phyloP scores from a whole-genome alignment of 2,113 vertebrate genomes.

The Tapirus terrestris region DNA sequence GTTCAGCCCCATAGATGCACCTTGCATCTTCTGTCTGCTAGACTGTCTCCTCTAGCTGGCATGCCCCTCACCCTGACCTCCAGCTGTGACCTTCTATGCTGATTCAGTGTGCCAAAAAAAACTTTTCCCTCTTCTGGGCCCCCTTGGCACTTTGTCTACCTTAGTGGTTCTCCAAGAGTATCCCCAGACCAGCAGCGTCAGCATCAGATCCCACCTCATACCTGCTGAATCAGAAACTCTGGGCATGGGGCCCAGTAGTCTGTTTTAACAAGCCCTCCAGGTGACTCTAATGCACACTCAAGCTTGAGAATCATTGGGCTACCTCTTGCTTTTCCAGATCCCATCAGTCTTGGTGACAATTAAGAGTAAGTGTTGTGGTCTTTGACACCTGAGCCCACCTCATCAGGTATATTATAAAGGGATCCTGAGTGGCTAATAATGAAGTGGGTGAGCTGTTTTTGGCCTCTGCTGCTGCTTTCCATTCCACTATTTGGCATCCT shows the following conservation, averaged over 20 bases:
- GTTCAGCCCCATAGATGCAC: not conserved
- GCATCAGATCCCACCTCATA: not conserved
- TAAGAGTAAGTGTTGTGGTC: not conserved
- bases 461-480: not conserved
- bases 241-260: not conserved
- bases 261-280: slow-evolving; percentile 20
- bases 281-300: not conserved
- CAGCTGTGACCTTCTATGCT: not conserved
- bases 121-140: not conserved
- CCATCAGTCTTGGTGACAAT: not conserved
- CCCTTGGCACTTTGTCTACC: not conserved
- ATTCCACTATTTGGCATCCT: not conserved
- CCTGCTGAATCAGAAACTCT: slow-evolving; percentile 56
- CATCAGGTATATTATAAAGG: not conserved
- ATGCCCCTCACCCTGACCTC: not conserved
- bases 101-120: not conserved
- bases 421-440: not conserved
- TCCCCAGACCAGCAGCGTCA: not conserved
- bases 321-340: not conserved
- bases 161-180: not conserved
- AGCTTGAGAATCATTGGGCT: not conserved
- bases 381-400: not conserved
- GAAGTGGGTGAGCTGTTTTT: not conserved
- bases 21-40: not conserved
- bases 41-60: not conserved